Evolutionary conservation across 2,113 vertebrate genomes (phyloP).

Genomic region (Campylomormyrus tamandua): DNA sequence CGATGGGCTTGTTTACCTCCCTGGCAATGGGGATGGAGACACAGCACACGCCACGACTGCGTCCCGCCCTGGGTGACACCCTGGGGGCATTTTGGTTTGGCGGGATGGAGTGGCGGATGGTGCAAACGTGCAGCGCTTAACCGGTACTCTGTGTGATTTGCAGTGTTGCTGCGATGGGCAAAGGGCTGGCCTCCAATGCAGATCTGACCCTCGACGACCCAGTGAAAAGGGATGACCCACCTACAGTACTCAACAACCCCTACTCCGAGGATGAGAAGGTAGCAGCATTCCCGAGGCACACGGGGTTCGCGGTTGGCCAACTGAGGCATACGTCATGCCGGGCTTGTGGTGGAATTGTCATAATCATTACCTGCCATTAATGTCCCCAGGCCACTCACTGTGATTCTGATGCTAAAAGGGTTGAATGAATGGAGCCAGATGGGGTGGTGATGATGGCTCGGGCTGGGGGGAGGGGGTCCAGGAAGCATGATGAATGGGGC

Average conservation of each 20-base stretch:
- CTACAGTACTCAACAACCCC: constrained; percentile 66
- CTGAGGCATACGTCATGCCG: neutral
- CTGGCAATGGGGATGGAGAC: neutral
- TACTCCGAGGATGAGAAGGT: constrained; percentile 73
- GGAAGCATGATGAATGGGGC: constrained; percentile 50
- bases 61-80: neutral
- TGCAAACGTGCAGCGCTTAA: neutral
- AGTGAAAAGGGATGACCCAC: constrained; percentile 59
- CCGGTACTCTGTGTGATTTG: constrained; percentile 36
- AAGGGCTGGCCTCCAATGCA: constrained; percentile 59
- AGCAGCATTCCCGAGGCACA: constrained; percentile 20
- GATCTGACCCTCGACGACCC: constrained; percentile 59
- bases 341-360: constrained; percentile 12
- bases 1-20: constrained; percentile 6
- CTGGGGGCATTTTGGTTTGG: neutral
- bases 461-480: constrained; percentile 33
- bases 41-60: neutral
- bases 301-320: neutral
- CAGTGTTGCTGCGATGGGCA: constrained; percentile 66
- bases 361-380: constrained; percentile 47
- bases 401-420: constrained; percentile 36
- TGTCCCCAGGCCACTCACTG: constrained; percentile 30
- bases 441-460: constrained; percentile 27
- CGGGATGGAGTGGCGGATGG: neutral
- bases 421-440: constrained; percentile 49